These are phyloP conservation scores for Pararge aegeria DNA, from an alignment of 1,140 invertebrate genomes.

Conservation along the genomic window DNA sequence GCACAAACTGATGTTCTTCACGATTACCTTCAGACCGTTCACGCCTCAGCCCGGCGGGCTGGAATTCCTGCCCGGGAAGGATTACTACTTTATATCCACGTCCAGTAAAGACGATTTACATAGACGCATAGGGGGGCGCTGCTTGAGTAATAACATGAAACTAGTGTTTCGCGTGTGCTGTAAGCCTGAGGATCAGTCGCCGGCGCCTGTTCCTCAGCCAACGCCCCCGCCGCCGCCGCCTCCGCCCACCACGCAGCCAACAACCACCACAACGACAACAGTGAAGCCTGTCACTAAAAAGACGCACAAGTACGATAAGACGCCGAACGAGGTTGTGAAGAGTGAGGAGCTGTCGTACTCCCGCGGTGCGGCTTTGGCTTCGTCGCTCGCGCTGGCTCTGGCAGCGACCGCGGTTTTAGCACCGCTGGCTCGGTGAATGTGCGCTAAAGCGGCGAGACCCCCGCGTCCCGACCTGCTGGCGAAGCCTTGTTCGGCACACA, in stretches of 20 bases:
- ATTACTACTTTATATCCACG: constrained; percentile 97
- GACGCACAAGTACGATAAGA: constrained; percentile 89
- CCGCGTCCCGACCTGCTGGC: constrained; percentile 62
- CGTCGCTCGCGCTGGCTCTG: constrained; percentile 63
- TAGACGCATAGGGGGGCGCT: constrained; percentile 93
- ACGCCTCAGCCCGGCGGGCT: constrained; percentile 96
- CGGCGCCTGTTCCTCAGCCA: constrained; percentile 74
- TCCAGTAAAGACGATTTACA: constrained; percentile 95
- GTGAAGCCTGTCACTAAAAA: constrained; percentile 80
- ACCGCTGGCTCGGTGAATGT: constrained; percentile 76
- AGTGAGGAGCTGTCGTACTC: constrained; percentile 93
- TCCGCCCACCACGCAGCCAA: constrained; percentile 72
- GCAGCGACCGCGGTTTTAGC: constrained; percentile 65
- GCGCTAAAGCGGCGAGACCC: constrained; percentile 59
- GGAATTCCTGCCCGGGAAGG: constrained; percentile 95
- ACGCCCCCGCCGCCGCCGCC: constrained; percentile 77
- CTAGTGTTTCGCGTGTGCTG: constrained; percentile 97
- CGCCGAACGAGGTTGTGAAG: constrained; percentile 95
- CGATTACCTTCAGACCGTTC: constrained; percentile 97
- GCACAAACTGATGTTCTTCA: constrained; percentile 96
- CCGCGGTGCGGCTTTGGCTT: constrained; percentile 62
- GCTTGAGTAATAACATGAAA: constrained; percentile 96
- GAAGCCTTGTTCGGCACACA: constrained; percentile 62
- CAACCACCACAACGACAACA: constrained; percentile 65
- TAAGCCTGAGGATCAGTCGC: constrained; percentile 81